Percentiles rank a stretch among this genome's conserved stretches.
Conservation (phyloP, 2,888 invertebrate genomes). For the Ceraclea dissimilis region DNA sequence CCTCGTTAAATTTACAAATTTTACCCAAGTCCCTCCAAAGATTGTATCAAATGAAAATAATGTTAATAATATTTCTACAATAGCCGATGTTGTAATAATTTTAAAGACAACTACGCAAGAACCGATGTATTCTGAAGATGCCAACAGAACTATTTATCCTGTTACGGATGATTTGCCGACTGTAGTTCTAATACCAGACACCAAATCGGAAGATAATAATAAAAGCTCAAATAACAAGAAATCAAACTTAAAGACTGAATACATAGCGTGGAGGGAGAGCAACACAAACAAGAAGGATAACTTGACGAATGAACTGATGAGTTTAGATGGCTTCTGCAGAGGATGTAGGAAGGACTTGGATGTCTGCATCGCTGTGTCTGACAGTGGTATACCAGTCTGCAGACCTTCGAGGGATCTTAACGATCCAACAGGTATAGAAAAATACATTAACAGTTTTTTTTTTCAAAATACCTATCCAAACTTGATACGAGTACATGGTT, state of each 20-base stretch:
- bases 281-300: constrained; percentile 7
- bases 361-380: constrained; percentile 57
- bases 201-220: neutral
- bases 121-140: constrained; percentile 38
- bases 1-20: constrained; percentile 19
- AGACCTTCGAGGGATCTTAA: constrained; percentile 42
- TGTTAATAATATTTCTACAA: neutral
- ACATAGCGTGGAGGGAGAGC: constrained; percentile 8
- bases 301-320: constrained; percentile 14
- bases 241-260: constrained; percentile 21
- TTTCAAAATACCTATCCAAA: too few species aligned
- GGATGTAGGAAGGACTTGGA: constrained; percentile 46
- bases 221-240: constrained; percentile 8
- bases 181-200: constrained; percentile 2
- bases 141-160: constrained; percentile 35
- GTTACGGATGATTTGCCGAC: constrained; percentile 27
- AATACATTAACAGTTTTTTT: too few species aligned
- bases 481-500: neutral
- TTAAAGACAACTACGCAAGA: constrained; percentile 29
- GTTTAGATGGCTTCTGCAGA: constrained; percentile 43
- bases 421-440: constrained; percentile 58
- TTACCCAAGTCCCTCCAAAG: constrained; percentile 17
- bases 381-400: constrained; percentile 52
- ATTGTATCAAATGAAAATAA: constrained; percentile 9
- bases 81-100: neutral